Percentiles rank a stretch among this genome's conserved stretches.
Conservation (phyloP, 1,140 invertebrate species). For the Melitaea cinxia region DNA sequence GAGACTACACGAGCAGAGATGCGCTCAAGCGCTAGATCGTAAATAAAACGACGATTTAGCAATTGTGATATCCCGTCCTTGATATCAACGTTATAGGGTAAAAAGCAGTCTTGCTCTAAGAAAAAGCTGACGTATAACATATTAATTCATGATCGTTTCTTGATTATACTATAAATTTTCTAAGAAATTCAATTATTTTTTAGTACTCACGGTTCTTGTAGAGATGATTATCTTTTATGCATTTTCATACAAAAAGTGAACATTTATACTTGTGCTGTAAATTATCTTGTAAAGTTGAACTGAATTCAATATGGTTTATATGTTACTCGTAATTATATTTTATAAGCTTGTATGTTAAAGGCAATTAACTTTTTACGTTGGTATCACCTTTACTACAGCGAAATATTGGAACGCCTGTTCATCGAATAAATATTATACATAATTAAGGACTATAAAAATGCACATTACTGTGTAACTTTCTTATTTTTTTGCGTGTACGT, state of each 20-base stretch:
- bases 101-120: neutral
- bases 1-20: neutral
- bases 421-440: neutral
- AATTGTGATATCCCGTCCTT: neutral
- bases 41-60: neutral
- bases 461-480: too few species aligned
- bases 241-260: conserved; percentile 3
- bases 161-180: conserved; percentile 15
- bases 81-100: conserved; percentile 1
- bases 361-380: conserved; percentile 3
- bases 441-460: too few species aligned
- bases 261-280: neutral
- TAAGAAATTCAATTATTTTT: conserved; percentile 16
- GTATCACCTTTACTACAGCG: neutral
- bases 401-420: neutral
- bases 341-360: neutral
- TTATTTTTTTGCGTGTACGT: too few species aligned
- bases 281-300: conserved; percentile 8
- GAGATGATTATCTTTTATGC: conserved; percentile 10
- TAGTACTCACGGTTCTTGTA: conserved; percentile 6
- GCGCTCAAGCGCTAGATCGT: neutral
- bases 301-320: conserved; percentile 1
- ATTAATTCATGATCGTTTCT: conserved; percentile 5
- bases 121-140: conserved; percentile 4
- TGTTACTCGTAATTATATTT: conserved; percentile 1